phyloP scores from a whole-genome alignment of 2,888 invertebrate species.

The Acrobasis consociella region DNA sequence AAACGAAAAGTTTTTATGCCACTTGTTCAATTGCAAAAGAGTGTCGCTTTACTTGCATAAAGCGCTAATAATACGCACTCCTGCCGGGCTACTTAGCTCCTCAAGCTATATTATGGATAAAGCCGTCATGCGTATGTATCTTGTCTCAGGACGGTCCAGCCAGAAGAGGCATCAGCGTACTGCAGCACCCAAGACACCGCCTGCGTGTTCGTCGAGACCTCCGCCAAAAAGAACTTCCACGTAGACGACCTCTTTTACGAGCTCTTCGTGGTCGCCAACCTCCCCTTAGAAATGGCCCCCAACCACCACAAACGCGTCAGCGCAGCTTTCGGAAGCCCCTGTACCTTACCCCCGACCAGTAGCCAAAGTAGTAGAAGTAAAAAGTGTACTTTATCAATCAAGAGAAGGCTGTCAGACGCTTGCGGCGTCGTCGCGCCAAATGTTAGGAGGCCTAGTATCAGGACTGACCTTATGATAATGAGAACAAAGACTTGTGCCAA shows the following conservation, averaged over 20 bases:
- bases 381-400: conserved; percentile 91
- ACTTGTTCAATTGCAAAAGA: no score
- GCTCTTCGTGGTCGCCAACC: conserved; percentile 90
- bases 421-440: conserved; percentile 95
- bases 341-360: conserved; percentile 87
- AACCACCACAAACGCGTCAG: conserved; percentile 92
- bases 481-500: conserved; percentile 90
- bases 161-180: conserved; percentile 90
- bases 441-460: conserved; percentile 92
- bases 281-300: conserved; percentile 94
- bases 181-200: conserved; percentile 89
- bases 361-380: conserved; percentile 86
- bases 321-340: conserved; percentile 89
- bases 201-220: conserved; percentile 91
- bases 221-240: conserved; percentile 90
- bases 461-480: conserved; percentile 94
- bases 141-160: conserved; percentile 85
- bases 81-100: no score
- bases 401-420: conserved; percentile 91
- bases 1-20: no score
- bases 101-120: no score
- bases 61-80: no score
- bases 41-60: no score
- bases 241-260: conserved; percentile 94
- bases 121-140: no score